Evolutionary conservation across 1,140 invertebrate species (phyloP).

Genomic region (Dolichoris vasculosae): DNA sequence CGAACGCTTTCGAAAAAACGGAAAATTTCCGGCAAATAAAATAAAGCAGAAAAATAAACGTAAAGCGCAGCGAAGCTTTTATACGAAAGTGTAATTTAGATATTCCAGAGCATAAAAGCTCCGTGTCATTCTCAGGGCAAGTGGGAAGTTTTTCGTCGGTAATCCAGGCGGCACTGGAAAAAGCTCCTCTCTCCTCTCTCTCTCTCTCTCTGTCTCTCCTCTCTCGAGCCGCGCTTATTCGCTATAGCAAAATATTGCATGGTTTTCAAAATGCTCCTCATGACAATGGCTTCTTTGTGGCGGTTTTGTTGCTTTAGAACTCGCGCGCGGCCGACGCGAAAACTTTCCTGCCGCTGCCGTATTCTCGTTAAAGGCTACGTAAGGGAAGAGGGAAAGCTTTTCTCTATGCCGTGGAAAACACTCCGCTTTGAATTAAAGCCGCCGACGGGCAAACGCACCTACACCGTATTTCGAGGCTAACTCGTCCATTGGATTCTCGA

Average conservation of each 20-base stretch:
- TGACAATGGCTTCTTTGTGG: conserved; percentile 47
- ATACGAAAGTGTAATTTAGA: not conserved
- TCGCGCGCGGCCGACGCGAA: conserved; percentile 5
- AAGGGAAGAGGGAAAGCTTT: conserved; percentile 29
- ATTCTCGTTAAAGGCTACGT: conserved; percentile 32
- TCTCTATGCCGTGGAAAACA: conserved; percentile 30
- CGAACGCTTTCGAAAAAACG: not conserved
- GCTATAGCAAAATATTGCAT: conserved; percentile 31
- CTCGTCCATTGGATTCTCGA: not conserved
- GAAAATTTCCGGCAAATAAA: not conserved
- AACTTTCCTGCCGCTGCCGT: conserved; percentile 25
- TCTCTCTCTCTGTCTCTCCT: not conserved
- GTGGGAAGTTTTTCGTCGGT: conserved; percentile 33
- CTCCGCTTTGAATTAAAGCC: conserved; percentile 37
- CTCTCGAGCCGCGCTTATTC: not conserved
- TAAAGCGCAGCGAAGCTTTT: not conserved
- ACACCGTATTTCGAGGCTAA: not conserved
- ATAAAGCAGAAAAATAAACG: not conserved
- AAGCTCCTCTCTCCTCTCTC: not conserved
- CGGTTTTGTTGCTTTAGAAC: conserved; percentile 33
- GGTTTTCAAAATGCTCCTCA: not conserved
- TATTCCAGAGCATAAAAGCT: conserved; percentile 17
- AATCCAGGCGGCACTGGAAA: not conserved
- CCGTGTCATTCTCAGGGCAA: not conserved
- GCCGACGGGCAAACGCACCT: conserved; percentile 1